These are phyloP conservation scores for Rhagoletis zephyria DNA, from an alignment of 1,140 invertebrate species.

Conservation along the genomic window DNA sequence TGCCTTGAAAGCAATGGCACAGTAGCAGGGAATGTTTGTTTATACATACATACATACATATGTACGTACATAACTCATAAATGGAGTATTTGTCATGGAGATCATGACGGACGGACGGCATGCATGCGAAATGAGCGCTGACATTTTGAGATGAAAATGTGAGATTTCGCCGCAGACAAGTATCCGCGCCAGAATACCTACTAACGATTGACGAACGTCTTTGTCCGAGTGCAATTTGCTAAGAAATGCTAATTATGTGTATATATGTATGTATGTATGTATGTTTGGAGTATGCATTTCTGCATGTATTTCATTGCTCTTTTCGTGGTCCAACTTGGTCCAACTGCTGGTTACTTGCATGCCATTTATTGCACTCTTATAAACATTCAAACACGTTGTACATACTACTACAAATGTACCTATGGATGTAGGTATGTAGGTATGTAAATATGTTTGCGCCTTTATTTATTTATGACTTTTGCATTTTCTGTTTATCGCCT, in stretches of 20 bases:
- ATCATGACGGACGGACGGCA: not conserved
- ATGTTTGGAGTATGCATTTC: no score
- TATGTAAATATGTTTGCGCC: not conserved
- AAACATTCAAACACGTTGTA: not conserved
- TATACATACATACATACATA: not conserved
- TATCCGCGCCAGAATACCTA: no score
- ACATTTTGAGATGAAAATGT: slow-evolving; percentile 19
- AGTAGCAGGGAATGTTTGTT: not conserved
- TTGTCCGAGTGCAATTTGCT: slow-evolving; percentile 48
- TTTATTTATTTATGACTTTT: slow-evolving; percentile 13
- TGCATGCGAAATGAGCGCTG: not conserved
- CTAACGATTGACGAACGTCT: not conserved
- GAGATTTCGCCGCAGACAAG: not conserved
- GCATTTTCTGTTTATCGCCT: slow-evolving; percentile 19
- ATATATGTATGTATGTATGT: no score
- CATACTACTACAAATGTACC: not conserved
- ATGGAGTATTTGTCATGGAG: not conserved
- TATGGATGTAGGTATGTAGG: no score
- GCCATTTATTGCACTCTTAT: slow-evolving; percentile 25
- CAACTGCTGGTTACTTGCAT: slow-evolving; percentile 58
- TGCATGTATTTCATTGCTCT: slow-evolving; percentile 59
- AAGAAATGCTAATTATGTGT: slow-evolving; percentile 69
- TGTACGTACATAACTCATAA: not conserved
- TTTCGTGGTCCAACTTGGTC: slow-evolving; percentile 63
- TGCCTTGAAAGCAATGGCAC: not conserved